Evolutionary conservation across 2,888 invertebrate species (phyloP).

Genomic region (Branchellion lobata): DNA sequence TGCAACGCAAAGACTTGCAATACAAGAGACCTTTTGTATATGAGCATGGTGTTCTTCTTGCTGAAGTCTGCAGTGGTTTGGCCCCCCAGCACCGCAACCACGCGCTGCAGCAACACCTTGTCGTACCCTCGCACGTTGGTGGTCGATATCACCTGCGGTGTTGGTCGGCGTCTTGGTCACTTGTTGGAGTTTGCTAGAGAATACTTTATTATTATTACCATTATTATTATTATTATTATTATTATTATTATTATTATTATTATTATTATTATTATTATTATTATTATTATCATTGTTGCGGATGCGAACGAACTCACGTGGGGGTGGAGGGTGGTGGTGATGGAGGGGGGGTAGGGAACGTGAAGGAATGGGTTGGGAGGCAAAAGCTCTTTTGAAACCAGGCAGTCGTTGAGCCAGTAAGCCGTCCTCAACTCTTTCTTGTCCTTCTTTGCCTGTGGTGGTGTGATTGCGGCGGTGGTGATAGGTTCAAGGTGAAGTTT

Average conservation of each 20-base stretch:
- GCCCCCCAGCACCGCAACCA: slow-evolving; percentile 83
- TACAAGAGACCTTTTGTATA: slow-evolving; percentile 63
- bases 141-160: slow-evolving; percentile 76
- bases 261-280: too few relatives aligned
- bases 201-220: not conserved
- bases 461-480: not conserved
- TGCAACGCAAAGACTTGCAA: too few relatives aligned
- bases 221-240: too few relatives aligned
- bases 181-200: not conserved
- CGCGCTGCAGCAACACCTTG: slow-evolving; percentile 75
- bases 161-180: not conserved
- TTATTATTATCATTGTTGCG: too few relatives aligned
- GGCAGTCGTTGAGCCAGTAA: slow-evolving; percentile 87
- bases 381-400: slow-evolving; percentile 78
- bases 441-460: slow-evolving; percentile 66
- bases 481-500: too few relatives aligned
- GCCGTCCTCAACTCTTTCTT: slow-evolving; percentile 77
- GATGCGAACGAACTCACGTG: slow-evolving; percentile 61
- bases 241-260: too few relatives aligned
- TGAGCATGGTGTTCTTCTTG: slow-evolving; percentile 64
- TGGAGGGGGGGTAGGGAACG: slow-evolving; percentile 70
- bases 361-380: slow-evolving; percentile 93
- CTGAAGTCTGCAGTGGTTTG: slow-evolving; percentile 70
- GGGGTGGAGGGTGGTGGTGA: slow-evolving; percentile 62
- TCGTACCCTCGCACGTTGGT: slow-evolving; percentile 90